Conservation (phyloP, 2,797 vertebrate genomes). For the Geotria australis region DNA sequence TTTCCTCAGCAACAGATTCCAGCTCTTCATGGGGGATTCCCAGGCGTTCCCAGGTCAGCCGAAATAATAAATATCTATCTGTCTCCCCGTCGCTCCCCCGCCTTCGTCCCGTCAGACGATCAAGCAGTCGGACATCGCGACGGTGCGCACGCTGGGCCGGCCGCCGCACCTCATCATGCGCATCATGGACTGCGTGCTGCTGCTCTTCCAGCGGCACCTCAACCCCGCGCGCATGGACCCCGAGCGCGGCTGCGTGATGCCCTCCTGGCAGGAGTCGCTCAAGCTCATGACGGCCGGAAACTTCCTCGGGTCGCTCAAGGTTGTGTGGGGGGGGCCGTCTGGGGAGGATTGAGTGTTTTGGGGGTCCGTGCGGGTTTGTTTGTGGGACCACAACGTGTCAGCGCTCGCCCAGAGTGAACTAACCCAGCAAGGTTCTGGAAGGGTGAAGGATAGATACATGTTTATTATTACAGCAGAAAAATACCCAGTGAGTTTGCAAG, state of each 20-base stretch:
- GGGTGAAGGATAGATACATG: too few relatives aligned
- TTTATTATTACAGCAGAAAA: too few relatives aligned
- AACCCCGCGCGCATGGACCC: conserved; percentile 37
- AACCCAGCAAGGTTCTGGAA: too few relatives aligned
- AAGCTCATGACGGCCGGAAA: conserved; percentile 87
- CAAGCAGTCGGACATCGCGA: conserved; percentile 70
- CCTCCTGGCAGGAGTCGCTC: conserved; percentile 82
- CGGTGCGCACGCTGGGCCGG: conserved; percentile 50
- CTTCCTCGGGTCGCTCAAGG: conserved; percentile 58
- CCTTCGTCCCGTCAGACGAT: conserved; percentile 24
- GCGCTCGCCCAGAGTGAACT: too few relatives aligned
- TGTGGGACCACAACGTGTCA: background rate
- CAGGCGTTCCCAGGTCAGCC: too few relatives aligned
- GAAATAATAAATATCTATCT: too few relatives aligned
- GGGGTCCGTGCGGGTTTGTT: background rate
- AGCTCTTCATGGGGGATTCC: too few relatives aligned
- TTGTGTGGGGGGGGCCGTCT: conserved; percentile 3
- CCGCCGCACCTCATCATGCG: conserved; percentile 92
- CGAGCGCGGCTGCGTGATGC: conserved; percentile 31
- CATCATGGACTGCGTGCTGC: conserved; percentile 85
- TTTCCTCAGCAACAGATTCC: too few relatives aligned
- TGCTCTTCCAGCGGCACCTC: conserved; percentile 55
- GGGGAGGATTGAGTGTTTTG: too few relatives aligned
- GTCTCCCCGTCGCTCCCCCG: too few relatives aligned
- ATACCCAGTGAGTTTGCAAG: too few relatives aligned